phyloP scores from a whole-genome alignment of 2,113 vertebrate species.

The Rousettus leschenaultii region DNA sequence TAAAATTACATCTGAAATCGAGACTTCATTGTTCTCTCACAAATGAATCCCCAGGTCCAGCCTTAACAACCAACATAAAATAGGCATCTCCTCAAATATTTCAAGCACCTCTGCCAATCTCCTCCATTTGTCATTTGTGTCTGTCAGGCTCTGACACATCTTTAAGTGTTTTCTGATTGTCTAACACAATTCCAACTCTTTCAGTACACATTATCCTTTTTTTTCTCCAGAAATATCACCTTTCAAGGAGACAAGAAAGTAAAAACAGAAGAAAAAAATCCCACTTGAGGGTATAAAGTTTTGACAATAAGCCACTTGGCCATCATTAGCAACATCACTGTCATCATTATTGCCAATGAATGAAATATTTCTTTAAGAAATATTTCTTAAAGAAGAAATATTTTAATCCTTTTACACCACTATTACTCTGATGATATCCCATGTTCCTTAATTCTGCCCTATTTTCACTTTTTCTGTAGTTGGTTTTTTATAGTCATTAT shows the following conservation, averaged over 20 bases:
- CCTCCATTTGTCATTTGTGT: not conserved
- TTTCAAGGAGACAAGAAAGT: not conserved
- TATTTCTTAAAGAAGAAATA: not conserved
- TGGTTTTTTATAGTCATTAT: not conserved
- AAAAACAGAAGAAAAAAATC: not conserved
- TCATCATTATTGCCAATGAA: not conserved
- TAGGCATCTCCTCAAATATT: not conserved
- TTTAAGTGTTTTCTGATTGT: conserved; percentile 1
- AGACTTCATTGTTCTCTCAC: not conserved
- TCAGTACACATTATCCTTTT: not conserved
- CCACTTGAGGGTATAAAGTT: not conserved
- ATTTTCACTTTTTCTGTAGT: conserved; percentile 31
- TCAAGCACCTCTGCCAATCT: not conserved
- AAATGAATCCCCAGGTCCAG: not conserved
- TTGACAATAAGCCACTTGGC: not conserved
- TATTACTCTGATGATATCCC: not conserved
- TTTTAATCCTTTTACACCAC: conserved; percentile 17
- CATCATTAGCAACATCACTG: not conserved
- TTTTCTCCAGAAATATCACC: not conserved
- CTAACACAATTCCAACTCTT: conserved; percentile 28
- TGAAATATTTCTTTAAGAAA: too few species aligned
- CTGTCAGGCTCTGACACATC: not conserved
- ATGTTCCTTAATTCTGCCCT: not conserved
- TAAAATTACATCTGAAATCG: conserved; percentile 32
- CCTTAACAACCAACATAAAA: not conserved